Percentiles rank a stretch among this genome's conserved stretches.
phyloP scores from a whole-genome alignment of 2,888 invertebrate genomes.

The Heliconius sara region DNA sequence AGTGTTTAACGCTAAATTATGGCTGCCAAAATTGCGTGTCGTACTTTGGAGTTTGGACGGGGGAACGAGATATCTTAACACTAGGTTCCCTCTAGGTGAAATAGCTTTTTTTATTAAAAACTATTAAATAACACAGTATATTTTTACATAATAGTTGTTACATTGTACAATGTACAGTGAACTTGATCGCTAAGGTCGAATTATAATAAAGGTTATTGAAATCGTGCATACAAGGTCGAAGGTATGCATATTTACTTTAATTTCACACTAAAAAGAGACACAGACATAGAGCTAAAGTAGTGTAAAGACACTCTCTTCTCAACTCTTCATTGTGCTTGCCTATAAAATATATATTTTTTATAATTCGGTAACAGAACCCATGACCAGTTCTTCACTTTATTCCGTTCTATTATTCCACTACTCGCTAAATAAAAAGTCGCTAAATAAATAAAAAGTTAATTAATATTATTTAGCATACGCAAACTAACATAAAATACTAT shows the following conservation, averaged over 20 bases:
- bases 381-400: too few species aligned
- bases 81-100: not conserved
- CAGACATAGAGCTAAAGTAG: not conserved
- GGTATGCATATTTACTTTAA: not conserved
- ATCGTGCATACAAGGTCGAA: slow-evolving; percentile 36
- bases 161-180: slow-evolving; percentile 34
- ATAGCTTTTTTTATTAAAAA: too few species aligned
- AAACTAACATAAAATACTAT: too few species aligned
- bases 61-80: not conserved
- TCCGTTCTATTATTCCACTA: too few species aligned
- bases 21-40: too few species aligned
- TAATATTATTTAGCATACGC: too few species aligned
- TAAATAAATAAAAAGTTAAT: too few species aligned
- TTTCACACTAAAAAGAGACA: not conserved
- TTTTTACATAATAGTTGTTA: slow-evolving; percentile 35
- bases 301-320: not conserved
- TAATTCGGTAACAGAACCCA: too few species aligned
- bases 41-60: too few species aligned
- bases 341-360: too few species aligned
- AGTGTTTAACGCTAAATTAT: not conserved
- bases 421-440: too few species aligned
- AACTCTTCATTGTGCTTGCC: too few species aligned
- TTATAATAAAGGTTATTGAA: slow-evolving; percentile 41
- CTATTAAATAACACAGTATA: not conserved
- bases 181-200: slow-evolving; percentile 37